Conservation (phyloP, 2,888 invertebrate species). For the Arctia plantaginis region DNA sequence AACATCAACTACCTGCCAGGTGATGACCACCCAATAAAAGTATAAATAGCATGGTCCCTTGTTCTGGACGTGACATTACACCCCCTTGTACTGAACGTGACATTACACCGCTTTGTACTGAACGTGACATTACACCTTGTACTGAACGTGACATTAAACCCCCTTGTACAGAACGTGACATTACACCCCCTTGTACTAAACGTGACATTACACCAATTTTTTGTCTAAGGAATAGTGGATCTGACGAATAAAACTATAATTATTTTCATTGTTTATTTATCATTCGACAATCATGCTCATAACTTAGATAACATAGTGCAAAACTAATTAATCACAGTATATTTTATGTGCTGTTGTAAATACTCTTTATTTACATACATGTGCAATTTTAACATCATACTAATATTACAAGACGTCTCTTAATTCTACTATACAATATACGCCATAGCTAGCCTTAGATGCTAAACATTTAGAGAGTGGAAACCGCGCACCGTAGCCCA, state of each 20-base stretch:
- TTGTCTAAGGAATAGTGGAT: no score
- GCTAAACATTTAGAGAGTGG: not conserved
- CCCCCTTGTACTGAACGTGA: no score
- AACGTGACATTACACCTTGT: no score
- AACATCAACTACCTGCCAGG: no score
- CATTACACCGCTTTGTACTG: no score
- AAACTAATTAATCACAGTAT: slow-evolving; percentile 57
- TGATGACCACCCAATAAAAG: no score
- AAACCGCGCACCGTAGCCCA: not conserved
- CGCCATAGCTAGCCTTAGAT: not conserved
- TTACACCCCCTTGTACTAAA: no score
- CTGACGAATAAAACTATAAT: slow-evolving; percentile 17
- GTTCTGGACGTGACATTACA: no score
- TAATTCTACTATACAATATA: slow-evolving; percentile 15
- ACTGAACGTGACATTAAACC: no score
- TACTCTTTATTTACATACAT: slow-evolving; percentile 32
- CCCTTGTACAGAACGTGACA: no score
- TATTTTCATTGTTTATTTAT: slow-evolving; percentile 57
- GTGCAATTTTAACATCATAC: slow-evolving; percentile 23
- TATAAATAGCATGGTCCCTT: no score
- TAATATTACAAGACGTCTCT: slow-evolving; percentile 8
- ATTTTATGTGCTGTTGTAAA: slow-evolving; percentile 22
- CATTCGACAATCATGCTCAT: slow-evolving; percentile 54
- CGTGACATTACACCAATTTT: no score
- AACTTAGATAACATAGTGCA: slow-evolving; percentile 30